Percentiles rank a stretch among this genome's conserved stretches.
Evolutionary conservation across 2,113 vertebrate species (phyloP).

Genomic region (Archilochus colubris): DNA sequence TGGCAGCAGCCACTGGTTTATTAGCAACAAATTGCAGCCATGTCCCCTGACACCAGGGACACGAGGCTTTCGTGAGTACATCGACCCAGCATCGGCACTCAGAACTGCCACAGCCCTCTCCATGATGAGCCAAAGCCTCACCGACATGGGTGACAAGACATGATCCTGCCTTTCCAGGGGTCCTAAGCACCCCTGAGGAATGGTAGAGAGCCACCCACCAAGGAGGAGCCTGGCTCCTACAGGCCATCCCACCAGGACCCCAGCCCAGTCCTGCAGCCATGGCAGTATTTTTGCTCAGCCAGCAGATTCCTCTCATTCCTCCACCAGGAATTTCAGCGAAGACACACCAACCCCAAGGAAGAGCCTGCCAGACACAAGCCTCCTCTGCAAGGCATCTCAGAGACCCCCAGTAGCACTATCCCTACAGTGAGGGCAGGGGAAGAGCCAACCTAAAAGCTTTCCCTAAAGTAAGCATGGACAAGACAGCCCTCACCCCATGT

Average conservation of each 20-base stretch:
- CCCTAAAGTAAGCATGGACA: rapidly evolving
- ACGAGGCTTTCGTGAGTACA: background rate
- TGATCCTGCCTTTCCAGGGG: background rate
- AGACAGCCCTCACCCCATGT: background rate
- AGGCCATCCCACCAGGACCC: background rate
- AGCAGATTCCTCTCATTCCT: background rate
- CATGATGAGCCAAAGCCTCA: rapidly evolving
- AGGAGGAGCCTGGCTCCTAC: rapidly evolving
- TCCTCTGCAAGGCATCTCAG: background rate
- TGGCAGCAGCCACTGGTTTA: background rate
- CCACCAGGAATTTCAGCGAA: background rate
- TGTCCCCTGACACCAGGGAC: background rate
- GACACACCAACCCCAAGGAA: rapidly evolving
- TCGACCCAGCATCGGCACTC: rapidly evolving
- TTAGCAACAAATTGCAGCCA: background rate
- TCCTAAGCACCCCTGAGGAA: rapidly evolving
- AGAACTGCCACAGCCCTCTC: background rate
- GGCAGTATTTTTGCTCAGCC: background rate
- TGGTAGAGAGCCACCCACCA: rapidly evolving
- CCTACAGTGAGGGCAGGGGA: background rate
- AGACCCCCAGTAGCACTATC: background rate
- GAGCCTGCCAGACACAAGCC: background rate
- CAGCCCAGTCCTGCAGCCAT: background rate
- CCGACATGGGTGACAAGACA: rapidly evolving
- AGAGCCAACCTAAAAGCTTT: background rate